phyloP scores from a whole-genome alignment of 2,797 vertebrate species.

The Euphonia xanthogaster region DNA sequence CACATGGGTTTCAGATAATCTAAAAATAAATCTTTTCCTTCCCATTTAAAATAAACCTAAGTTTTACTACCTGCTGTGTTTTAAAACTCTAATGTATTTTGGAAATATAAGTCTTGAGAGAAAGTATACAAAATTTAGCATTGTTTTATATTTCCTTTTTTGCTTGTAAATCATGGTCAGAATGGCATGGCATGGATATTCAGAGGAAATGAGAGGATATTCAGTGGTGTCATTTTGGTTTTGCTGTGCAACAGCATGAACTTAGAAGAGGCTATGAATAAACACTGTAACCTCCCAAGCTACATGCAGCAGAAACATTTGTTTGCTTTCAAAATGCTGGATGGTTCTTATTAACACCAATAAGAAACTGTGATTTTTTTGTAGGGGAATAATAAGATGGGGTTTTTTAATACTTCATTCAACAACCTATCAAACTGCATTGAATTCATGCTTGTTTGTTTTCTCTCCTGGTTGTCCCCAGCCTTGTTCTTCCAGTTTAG shows the following conservation, averaged over 20 bases:
- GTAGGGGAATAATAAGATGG: neutral
- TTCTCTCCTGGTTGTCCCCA: neutral
- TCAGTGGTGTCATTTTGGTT: neutral
- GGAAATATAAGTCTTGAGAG: neutral
- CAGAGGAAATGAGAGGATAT: neutral
- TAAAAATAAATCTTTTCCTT: neutral
- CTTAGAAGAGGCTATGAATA: neutral
- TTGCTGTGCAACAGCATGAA: neutral
- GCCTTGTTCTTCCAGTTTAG: neutral
- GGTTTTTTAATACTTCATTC: neutral
- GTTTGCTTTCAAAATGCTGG: neutral
- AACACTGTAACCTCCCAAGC: neutral
- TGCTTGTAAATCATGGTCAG: neutral
- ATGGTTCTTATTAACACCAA: neutral
- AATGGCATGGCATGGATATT: neutral
- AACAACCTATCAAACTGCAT: neutral
- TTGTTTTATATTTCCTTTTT: neutral
- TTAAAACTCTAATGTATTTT: neutral
- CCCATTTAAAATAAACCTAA: neutral
- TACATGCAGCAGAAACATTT: neutral
- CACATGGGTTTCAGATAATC: neutral
- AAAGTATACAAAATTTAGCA: neutral
- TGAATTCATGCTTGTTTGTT: neutral
- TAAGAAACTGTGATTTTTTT: neutral
- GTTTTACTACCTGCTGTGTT: neutral